Conservation (phyloP, 2,888 invertebrate species). For the Spodoptera exigua region DNA sequence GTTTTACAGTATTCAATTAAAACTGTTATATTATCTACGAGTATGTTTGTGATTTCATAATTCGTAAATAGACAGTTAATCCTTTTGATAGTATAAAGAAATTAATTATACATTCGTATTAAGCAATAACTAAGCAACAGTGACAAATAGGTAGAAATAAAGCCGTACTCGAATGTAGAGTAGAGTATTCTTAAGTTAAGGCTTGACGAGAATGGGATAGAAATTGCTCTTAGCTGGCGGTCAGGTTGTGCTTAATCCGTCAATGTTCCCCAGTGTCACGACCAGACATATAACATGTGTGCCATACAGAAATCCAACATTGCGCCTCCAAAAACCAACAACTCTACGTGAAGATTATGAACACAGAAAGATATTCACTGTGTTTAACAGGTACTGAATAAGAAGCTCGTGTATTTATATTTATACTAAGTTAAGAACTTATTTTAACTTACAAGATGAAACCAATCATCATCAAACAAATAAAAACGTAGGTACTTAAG, state of each 20-base stretch:
- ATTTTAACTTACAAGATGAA: no score
- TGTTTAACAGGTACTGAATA: no score
- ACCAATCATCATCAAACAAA: neutral
- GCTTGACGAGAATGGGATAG: slow-evolving; percentile 2
- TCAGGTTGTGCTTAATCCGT: slow-evolving; percentile 26
- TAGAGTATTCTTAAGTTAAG: neutral
- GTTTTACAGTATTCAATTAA: no score
- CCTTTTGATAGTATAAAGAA: slow-evolving; percentile 7
- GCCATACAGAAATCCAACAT: neutral
- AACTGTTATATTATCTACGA: no score
- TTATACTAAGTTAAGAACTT: no score
- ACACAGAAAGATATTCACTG: no score
- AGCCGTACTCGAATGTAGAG: neutral
- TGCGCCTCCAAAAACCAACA: neutral
- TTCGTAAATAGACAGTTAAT: neutral
- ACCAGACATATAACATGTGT: slow-evolving; percentile 3
- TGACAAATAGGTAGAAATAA: slow-evolving; percentile 28
- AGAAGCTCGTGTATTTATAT: no score
- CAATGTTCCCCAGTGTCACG: slow-evolving; percentile 33
- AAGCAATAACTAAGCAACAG: slow-evolving; percentile 20
- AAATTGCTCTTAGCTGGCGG: slow-evolving; percentile 3
- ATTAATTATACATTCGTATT: slow-evolving; percentile 28
- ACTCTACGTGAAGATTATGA: no score
- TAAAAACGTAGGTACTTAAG: slow-evolving; percentile 8
- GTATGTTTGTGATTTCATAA: neutral